Evolutionary conservation across 2,797 vertebrate species (phyloP).

Genomic region (Notamacropus eugenii): DNA sequence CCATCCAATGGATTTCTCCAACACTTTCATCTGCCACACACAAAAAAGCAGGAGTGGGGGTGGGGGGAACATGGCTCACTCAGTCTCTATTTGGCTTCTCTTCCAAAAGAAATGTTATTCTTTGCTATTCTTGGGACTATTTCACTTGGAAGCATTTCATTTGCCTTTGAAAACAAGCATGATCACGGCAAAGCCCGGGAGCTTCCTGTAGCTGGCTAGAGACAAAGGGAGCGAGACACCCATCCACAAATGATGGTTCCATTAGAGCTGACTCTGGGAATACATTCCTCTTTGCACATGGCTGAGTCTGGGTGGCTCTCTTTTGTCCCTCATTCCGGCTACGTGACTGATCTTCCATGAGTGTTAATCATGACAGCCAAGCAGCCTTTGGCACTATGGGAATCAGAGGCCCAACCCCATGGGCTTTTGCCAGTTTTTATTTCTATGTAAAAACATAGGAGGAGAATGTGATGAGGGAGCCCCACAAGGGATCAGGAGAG

Average conservation of each 20-base stretch:
- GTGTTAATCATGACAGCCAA: conserved; percentile 22
- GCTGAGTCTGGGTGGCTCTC: conserved; percentile 27
- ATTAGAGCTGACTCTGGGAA: conserved; percentile 66
- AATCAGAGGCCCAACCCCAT: neutral
- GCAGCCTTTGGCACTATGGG: conserved; percentile 38
- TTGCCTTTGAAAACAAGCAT: conserved; percentile 42
- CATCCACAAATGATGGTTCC: conserved; percentile 48
- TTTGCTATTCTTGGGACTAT: neutral
- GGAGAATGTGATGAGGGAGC: neutral
- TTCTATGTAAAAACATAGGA: neutral
- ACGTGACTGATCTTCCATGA: conserved; percentile 43
- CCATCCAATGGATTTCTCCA: neutral
- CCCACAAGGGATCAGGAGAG: neutral
- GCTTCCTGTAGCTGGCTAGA: conserved; percentile 36
- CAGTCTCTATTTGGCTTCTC: neutral
- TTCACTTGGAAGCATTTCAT: conserved; percentile 26
- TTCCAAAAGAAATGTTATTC: neutral
- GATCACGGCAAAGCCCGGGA: conserved; percentile 24
- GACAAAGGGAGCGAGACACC: conserved; percentile 47
- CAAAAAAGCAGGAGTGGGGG: neutral
- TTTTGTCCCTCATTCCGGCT: conserved; percentile 28
- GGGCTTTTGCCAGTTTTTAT: neutral
- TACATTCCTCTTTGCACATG: conserved; percentile 41
- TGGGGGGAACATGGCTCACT: neutral
- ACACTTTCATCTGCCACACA: neutral